Conservation (phyloP, 2,797 vertebrate species). For the Mormyrus hasselquistii region DNA sequence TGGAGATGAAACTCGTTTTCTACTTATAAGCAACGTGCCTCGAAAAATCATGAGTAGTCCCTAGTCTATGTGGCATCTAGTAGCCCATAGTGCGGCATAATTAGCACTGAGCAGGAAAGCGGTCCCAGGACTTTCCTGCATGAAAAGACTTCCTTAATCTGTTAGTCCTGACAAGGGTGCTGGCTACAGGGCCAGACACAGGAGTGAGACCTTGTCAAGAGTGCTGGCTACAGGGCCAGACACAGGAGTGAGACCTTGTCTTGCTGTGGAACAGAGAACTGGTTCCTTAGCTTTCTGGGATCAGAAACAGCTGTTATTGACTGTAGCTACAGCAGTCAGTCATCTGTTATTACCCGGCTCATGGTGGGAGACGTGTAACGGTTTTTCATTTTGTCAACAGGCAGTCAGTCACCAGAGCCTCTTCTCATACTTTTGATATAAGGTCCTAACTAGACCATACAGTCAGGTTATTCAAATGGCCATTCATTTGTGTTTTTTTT, state of each 20-base stretch:
- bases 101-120: not conserved
- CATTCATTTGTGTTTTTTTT: not conserved
- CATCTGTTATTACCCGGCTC: not conserved
- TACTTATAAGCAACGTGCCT: not conserved
- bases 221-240: not conserved
- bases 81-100: not conserved
- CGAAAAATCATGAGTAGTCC: not conserved
- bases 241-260: not conserved
- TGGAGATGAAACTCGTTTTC: not conserved
- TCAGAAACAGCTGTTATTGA: not conserved
- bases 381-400: not conserved
- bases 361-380: not conserved
- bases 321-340: not conserved
- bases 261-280: not conserved
- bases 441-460: not conserved
- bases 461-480: not conserved
- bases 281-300: not conserved
- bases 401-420: not conserved
- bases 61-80: not conserved
- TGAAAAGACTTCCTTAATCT: not conserved
- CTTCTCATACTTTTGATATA: not conserved
- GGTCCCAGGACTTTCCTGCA: not conserved
- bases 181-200: not conserved
- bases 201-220: not conserved
- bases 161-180: not conserved